Conservation (phyloP, 2,113 vertebrate genomes). For the Pristiophorus japonicus region DNA sequence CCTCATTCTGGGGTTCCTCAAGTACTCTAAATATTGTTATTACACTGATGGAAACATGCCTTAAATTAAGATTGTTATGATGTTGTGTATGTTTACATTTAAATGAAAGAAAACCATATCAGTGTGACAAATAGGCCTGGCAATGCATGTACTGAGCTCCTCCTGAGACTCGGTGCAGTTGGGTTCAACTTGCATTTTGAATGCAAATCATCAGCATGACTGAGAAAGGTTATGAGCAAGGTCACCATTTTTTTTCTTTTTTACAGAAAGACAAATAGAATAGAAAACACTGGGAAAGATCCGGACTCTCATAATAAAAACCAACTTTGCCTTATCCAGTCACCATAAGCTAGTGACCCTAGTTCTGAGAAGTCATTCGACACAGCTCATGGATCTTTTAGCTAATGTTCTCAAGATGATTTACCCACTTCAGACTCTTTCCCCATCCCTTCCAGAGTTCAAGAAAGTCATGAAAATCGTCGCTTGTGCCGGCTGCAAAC, state of each 20-base stretch:
- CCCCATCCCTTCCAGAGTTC: too few species aligned
- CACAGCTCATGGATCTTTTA: too few species aligned
- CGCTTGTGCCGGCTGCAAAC: too few species aligned
- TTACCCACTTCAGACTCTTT: too few species aligned
- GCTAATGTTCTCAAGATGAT: too few species aligned
- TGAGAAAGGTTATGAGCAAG: background rate
- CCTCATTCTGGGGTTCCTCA: background rate
- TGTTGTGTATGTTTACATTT: background rate
- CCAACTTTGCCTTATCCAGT: background rate
- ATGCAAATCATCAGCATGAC: background rate
- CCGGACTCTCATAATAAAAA: background rate
- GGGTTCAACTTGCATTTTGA: background rate
- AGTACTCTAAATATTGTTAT: background rate
- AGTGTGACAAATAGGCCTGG: background rate
- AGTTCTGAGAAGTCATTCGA: too few species aligned
- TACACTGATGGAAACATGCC: too few species aligned
- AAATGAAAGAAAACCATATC: background rate
- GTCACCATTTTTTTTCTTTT: background rate
- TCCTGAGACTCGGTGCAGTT: too few species aligned
- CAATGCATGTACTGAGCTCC: background rate
- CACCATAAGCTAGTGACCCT: too few species aligned
- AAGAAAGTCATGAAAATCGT: too few species aligned
- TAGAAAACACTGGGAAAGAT: background rate
- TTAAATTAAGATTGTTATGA: background rate
- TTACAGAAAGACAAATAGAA: background rate